Evolutionary conservation across 2,113 vertebrate genomes (phyloP).

Genomic region (Halichoerus grypus): DNA sequence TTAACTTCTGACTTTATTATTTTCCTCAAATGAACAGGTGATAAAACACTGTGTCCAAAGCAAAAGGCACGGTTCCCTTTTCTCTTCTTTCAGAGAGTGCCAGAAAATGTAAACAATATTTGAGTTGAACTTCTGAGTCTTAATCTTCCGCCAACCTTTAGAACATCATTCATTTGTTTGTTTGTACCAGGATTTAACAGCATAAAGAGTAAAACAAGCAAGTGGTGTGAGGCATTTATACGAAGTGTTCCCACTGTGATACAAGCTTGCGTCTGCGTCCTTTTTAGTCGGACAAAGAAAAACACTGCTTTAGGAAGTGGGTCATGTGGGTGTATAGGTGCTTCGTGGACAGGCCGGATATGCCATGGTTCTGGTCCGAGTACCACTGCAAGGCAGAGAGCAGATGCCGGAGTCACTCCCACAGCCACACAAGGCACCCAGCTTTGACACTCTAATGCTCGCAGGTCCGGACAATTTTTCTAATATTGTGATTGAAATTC

Average conservation of each 20-base stretch:
- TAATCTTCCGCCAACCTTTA: conserved; percentile 61
- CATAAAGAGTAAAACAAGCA: conserved; percentile 51
- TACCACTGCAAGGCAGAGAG: conserved; percentile 94
- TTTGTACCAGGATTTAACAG: conserved; percentile 61
- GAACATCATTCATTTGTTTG: conserved; percentile 49
- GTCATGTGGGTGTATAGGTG: conserved; percentile 96
- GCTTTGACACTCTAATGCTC: not conserved
- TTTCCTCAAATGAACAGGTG: conserved; percentile 70
- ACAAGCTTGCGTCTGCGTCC: not conserved
- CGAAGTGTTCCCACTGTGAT: conserved; percentile 6
- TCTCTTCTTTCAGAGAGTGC: conserved; percentile 66
- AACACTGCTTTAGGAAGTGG: conserved; percentile 96
- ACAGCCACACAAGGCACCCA: not conserved
- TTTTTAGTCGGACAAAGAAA: conserved; percentile 85
- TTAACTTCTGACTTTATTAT: conserved; percentile 75
- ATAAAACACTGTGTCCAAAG: conserved; percentile 58
- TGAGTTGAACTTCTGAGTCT: conserved; percentile 61
- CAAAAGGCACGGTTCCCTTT: not conserved
- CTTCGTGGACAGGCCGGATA: conserved; percentile 91
- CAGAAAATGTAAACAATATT: conserved; percentile 80
- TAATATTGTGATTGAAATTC: not conserved
- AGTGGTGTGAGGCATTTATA: conserved; percentile 30
- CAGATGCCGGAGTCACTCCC: not conserved
- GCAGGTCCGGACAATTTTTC: not conserved
- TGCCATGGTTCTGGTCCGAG: conserved; percentile 94